Conservation (phyloP, 2,888 invertebrate species). For the Siphonodentalium dalli region DNA sequence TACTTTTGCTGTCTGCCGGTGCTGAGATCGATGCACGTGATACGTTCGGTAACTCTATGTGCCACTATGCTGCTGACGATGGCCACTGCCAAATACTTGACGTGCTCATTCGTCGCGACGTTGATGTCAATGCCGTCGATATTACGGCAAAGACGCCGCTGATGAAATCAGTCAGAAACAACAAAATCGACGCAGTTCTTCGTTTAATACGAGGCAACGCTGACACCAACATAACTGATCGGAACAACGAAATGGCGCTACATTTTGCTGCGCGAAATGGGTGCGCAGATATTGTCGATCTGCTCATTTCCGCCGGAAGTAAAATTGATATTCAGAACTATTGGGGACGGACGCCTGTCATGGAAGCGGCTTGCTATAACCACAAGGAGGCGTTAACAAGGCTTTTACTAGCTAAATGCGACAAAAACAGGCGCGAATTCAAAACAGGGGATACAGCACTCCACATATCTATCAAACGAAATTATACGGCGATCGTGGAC, state of each 20-base stretch:
- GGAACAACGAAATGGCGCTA: conserved; percentile 63
- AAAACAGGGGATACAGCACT: conserved; percentile 64
- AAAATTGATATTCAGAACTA: conserved; percentile 63
- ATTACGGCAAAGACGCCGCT: conserved; percentile 64
- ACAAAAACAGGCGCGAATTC: conserved; percentile 62
- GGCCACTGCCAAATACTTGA: conserved; percentile 62
- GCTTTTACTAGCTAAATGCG: conserved; percentile 55
- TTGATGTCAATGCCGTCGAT: conserved; percentile 62
- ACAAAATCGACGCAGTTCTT: conserved; percentile 61
- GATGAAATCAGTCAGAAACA: conserved; percentile 65
- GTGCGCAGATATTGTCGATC: conserved; percentile 58
- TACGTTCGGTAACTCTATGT: conserved; percentile 64
- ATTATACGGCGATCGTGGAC: conserved; percentile 61
- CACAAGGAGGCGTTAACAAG: conserved; percentile 60
- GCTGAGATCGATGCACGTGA: conserved; percentile 62
- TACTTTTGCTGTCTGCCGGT: conserved; percentile 59
- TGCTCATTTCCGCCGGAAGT: conserved; percentile 58
- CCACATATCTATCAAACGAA: conserved; percentile 63
- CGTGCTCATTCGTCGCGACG: conserved; percentile 57
- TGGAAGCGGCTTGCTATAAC: conserved; percentile 65
- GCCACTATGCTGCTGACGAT: conserved; percentile 64
- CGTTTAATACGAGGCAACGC: conserved; percentile 55
- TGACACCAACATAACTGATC: conserved; percentile 60
- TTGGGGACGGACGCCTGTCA: conserved; percentile 63
- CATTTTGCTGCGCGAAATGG: conserved; percentile 64